Evolutionary conservation across 2,113 vertebrate species (phyloP).

Genomic region (Galemys pyrenaicus): DNA sequence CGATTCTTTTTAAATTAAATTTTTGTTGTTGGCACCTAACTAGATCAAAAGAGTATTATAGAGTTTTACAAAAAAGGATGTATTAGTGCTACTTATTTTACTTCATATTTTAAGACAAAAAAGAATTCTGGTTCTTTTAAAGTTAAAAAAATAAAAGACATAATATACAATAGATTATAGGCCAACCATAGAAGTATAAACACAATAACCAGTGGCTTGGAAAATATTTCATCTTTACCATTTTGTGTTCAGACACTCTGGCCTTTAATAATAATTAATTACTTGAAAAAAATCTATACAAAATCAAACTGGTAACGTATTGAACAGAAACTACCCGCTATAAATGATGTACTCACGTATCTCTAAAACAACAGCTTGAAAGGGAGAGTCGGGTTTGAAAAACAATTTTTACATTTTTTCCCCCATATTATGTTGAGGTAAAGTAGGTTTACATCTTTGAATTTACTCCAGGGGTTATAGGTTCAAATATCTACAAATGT

Average conservation of each 20-base stretch:
- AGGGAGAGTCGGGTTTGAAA: neutral
- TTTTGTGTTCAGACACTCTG: conserved; percentile 49
- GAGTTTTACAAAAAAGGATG: conserved; percentile 56
- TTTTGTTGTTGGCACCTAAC: conserved; percentile 73
- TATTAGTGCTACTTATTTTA: conserved; percentile 69
- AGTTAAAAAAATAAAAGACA: conserved; percentile 69
- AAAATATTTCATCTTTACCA: conserved; percentile 33
- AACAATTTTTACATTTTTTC: neutral
- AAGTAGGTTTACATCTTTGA: too few relatives aligned
- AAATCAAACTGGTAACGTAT: neutral
- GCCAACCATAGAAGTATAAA: conserved; percentile 43
- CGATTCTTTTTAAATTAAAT: conserved; percentile 76
- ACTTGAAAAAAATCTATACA: neutral
- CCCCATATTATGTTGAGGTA: too few relatives aligned
- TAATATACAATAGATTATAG: conserved; percentile 67
- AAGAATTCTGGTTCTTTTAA: conserved; percentile 64
- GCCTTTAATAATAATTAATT: neutral
- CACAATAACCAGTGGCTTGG: conserved; percentile 41
- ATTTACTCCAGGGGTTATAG: too few relatives aligned
- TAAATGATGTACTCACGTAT: neutral
- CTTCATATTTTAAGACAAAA: conserved; percentile 66
- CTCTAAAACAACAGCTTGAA: conserved; percentile 14
- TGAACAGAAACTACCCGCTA: neutral
- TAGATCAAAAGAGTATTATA: conserved; percentile 70
- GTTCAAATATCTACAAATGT: too few relatives aligned